Base-by-base conservation (phyloP, 1,140 invertebrate species). In the Anadara kagoshimensis region DNA sequence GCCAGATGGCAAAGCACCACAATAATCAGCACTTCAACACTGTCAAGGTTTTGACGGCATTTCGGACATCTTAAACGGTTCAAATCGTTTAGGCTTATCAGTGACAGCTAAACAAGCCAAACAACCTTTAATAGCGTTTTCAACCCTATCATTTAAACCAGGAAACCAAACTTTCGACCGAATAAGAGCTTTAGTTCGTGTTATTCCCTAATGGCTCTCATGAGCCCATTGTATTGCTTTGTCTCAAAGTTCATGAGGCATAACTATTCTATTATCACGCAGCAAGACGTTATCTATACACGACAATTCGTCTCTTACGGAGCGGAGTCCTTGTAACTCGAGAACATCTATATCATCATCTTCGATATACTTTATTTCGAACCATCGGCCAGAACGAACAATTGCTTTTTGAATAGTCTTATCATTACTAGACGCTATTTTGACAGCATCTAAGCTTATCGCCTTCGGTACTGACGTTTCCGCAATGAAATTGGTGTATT, bases 11-110 rank as follows among this genome's bases (percentile, higher is more conserved):
- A 83, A 24, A 24, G 81, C 72, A 44, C 80, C 81, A 62, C 66
- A 78, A 53, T 83, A 82, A 54, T 86, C 83, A 16, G 81, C 71
- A 59, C 76, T 72, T 22, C 84, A 11, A 36, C 63, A 78, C 72
- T 22, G 51, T 80, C 78, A 86, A 49, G 81, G 80, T 44, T 49
- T 73, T 41, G 53, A 16, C 57, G 67, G 78, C 20, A 79, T 36
- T 43, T 68, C 61, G 3, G 76, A 76, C 78, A 83, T 73, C 36
- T 68, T 59, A 3, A 83, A 54, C 18, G 83, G 81, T 77, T 80
- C 62, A n/a, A n/a, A n/a, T n/a, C n/a, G n/a, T n/a, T n/a, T n/a
- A n/a, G n/a, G n/a, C n/a, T n/a, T n/a, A n/a, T n/a, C n/a, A 7
- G 47, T 65, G 16, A 66, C 51, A 18, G 54, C 44, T 29, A 75